Evolutionary conservation across 1,140 invertebrate species (phyloP), one percentile per base, ranked within the genome.

Genomic region (Aplysia californica): DNA sequence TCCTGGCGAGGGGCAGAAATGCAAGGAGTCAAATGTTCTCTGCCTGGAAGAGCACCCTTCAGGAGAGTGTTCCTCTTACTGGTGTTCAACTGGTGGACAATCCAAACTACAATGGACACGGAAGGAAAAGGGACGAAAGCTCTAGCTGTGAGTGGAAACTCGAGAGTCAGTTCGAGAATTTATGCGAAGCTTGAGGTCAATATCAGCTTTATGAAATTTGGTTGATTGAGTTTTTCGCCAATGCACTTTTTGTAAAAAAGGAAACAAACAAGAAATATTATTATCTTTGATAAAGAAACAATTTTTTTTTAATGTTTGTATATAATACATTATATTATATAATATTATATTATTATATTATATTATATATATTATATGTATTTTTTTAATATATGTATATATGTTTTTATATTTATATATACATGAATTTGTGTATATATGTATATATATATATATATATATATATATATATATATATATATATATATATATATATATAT

Each of bases 61-160:
- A 80, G 38, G 87, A 88, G 56, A 79, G 75, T 23, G 86, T 89
- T 76, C 89, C 88, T 21, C 79, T 89, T 4, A 85, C 83, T 21
- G 77, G 85, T 0, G 77, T 84, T 23, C 84, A 85, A 26, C 78
- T 90, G 64, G 84, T 89, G 21, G 85, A 87, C 68, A 90, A 90
- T 80, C 88, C 87, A n/a, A 88, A 89, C 55, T 90, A 90, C 79
- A 79, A 71, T 35, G 31, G 23, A 20, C 3, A n/a, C 6, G 38
- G 61, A 35, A 65, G 33, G 5, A 65, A 65, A 35, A 65, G 6
- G 61, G 4, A 65, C 61, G n/a, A n/a, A n/a, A n/a, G n/a, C n/a
- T n/a, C n/a, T n/a, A n/a, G n/a, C n/a, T n/a, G n/a, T n/a, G n/a
- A n/a, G n/a, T n/a, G n/a, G n/a, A n/a, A n/a, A 29, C 5, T 59